A percentile compares a stretch with the other conserved stretches of the same genome.
phyloP scores from a whole-genome alignment of 2,888 invertebrate species.

The Apotomis betuletana region DNA sequence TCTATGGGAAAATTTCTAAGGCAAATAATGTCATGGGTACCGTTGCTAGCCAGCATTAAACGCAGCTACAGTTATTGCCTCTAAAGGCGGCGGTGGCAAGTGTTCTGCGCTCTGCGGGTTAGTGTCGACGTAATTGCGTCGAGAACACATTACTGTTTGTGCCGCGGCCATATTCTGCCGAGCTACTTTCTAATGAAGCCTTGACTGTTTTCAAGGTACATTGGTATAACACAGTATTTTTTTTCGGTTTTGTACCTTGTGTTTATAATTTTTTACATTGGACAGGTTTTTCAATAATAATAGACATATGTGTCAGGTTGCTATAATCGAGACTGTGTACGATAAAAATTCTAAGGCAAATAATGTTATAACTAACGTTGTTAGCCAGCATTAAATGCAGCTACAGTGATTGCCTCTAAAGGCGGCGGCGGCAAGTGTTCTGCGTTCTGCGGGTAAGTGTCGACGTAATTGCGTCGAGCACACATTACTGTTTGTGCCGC shows the following conservation, averaged over 20 bases:
- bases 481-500: conserved; percentile 10
- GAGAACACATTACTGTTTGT: conserved; percentile 12
- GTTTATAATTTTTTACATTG: no score
- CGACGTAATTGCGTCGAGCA: conserved; percentile 23
- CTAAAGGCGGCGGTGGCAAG: conserved; percentile 16
- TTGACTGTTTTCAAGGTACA: neutral
- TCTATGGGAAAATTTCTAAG: no score
- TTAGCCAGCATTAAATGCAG: neutral
- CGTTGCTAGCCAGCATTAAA: neutral
- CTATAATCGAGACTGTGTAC: no score
- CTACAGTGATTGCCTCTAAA: conserved; percentile 13
- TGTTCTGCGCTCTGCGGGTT: conserved; percentile 13
- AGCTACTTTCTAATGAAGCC: neutral
- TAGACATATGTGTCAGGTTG: no score
- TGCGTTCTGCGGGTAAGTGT: conserved; percentile 23
- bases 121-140: conserved; percentile 21
- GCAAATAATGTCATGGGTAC: no score
- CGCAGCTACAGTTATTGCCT: conserved; percentile 13
- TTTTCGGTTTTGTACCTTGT: no score
- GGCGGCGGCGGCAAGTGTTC: conserved; percentile 13
- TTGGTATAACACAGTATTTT: no score
- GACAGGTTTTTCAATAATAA: no score
- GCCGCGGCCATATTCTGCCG: neutral
- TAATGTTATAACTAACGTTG: no score
- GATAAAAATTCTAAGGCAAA: no score